phyloP scores from a whole-genome alignment of 2,797 vertebrate genomes.

The Lycodopsis pacificus region DNA sequence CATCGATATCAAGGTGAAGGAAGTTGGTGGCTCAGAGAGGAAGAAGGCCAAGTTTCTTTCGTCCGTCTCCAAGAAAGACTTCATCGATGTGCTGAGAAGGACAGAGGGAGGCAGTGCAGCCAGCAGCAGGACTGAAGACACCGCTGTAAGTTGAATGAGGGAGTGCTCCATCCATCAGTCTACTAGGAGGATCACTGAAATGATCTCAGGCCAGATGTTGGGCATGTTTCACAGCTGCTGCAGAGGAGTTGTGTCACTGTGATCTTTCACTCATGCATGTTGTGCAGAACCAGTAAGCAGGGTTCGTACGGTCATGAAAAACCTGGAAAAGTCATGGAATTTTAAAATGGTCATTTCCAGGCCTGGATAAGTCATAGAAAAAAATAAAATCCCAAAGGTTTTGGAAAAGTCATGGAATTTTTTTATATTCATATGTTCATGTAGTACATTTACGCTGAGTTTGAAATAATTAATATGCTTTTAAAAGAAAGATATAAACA shows the following conservation, averaged over 20 bases:
- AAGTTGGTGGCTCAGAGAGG: slow-evolving; percentile 88
- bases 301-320: too few relatives aligned
- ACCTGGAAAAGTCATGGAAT: too few relatives aligned
- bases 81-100: slow-evolving; percentile 91
- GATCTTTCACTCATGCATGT: neutral
- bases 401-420: too few relatives aligned
- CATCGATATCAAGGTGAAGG: slow-evolving; percentile 88
- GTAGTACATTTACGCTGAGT: too few relatives aligned
- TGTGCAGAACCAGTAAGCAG: neutral
- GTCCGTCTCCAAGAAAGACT: slow-evolving; percentile 93
- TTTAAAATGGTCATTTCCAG: too few relatives aligned
- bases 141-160: slow-evolving; percentile 59
- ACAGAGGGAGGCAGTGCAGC: slow-evolving; percentile 43
- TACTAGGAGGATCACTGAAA: neutral
- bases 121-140: slow-evolving; percentile 53
- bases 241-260: neutral
- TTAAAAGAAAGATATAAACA: too few relatives aligned
- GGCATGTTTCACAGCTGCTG: neutral
- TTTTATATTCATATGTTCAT: too few relatives aligned
- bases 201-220: neutral
- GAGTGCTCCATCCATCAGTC: neutral
- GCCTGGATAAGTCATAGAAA: too few relatives aligned
- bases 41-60: slow-evolving; percentile 91
- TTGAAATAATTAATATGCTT: too few relatives aligned
- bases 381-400: too few relatives aligned